Evolutionary conservation across 2,113 vertebrate genomes (phyloP), one percentile per base, ranked within the genome.

Genomic region (Aphyosemion australe): DNA sequence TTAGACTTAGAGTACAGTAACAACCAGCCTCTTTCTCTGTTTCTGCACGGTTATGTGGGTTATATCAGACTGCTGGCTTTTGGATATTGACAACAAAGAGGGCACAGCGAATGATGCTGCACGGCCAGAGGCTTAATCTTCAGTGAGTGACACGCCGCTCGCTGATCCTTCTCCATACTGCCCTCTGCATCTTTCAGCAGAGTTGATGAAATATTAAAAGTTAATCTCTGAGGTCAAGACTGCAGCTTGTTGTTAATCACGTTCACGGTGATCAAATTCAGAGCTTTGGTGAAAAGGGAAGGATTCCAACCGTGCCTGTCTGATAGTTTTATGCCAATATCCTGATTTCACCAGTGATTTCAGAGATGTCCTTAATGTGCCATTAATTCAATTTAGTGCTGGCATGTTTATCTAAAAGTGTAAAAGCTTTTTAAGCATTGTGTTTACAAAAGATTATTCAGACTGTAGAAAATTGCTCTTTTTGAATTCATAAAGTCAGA

Each of bases 1-100:
- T 88, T 80, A 86, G 73, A 79, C 83, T 80, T 71, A 70, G 78
- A 86, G 63, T 69, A 81, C 65, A 87, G 74, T 78, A 76, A 81
- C 74, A 84, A 43, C 62, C 65, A 76, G 69, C 4, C 43, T 78
- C 54, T 64, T 58, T 37, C 14, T 79, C 26, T 70, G 61, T 67
- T 69, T 78, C 55, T 76, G 21, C 57, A 78, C 81, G 63, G 54
- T 76, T 58, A 49, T 67, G 59, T 62, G 61, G 51, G 73, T 57
- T 49, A 57, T 20, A 70, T 70, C 59, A 62, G 65, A 61, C 53
- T 10, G 37, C 31, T 53, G 77, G 54, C 74, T 52, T 73, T 76
- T 65, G 43, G 67, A 72, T 78, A 74, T 56, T 57, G 59, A 74
- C 50, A 55, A 60, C 50, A 50, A 51, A 67, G 67, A 64, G 19